Percentiles rank a stretch among this genome's conserved stretches.
Conservation (phyloP, 2,113 vertebrate genomes). For the Piprites chloris region DNA sequence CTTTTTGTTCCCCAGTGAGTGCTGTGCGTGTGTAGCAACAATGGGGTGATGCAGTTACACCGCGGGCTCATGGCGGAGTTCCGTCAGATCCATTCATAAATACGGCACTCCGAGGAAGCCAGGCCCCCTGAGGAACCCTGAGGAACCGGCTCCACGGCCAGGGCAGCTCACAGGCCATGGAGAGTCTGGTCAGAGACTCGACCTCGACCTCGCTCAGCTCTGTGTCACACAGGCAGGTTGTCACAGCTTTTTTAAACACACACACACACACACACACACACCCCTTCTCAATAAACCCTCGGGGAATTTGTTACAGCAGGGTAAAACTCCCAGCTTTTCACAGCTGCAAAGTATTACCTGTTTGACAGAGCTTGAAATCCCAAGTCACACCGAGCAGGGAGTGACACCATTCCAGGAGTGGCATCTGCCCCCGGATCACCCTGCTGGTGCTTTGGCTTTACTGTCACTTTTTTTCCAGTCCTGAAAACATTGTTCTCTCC, state of each 20-base stretch:
- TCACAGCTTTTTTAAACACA: background rate
- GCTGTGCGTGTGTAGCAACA: constrained; percentile 78
- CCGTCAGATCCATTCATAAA: constrained; percentile 70
- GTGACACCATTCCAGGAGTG: background rate
- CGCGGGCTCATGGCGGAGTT: constrained; percentile 67
- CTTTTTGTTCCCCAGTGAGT: constrained; percentile 76
- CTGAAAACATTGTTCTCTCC: background rate
- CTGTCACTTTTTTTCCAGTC: background rate
- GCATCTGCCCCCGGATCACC: background rate
- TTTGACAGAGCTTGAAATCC: background rate
- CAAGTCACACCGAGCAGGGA: background rate
- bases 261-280: too few species aligned
- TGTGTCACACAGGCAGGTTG: background rate
- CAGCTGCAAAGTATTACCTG: background rate
- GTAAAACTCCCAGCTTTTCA: background rate
- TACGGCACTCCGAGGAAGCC: constrained; percentile 56
- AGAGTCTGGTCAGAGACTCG: background rate
- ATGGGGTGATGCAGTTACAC: constrained; percentile 72
- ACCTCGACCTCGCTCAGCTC: background rate
- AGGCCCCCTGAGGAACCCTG: background rate
- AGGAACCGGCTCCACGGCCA: constrained; percentile 11
- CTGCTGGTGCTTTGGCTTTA: background rate
- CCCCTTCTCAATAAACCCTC: fast-evolving
- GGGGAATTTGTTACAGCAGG: fast-evolving
- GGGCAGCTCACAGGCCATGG: background rate